A percentile compares a stretch with the other conserved stretches of the same genome.
Conservation (phyloP, 2,113 vertebrate species). For the Hystrix brachyura region DNA sequence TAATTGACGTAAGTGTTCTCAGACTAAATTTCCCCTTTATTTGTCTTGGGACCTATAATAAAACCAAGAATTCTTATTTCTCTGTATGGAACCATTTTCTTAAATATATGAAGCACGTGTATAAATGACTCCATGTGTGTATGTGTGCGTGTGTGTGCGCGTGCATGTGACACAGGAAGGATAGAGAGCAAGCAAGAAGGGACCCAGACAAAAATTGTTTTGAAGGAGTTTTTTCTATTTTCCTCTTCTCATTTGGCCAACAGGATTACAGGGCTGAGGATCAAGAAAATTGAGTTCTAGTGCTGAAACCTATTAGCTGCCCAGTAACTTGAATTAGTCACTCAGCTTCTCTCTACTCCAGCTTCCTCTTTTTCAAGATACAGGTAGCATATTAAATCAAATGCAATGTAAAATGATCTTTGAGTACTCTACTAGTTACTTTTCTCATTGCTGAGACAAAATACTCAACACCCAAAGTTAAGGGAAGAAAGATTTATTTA, state of each 20-base stretch:
- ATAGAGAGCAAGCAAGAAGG: neutral
- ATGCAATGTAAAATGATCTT: neutral
- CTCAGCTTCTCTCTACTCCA: neutral
- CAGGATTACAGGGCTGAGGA: neutral
- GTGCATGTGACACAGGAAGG: neutral
- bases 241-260: neutral
- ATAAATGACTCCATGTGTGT: neutral
- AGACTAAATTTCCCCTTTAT: conserved; percentile 24
- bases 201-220: neutral
- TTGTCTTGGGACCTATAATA: neutral
- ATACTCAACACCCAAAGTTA: too few species aligned
- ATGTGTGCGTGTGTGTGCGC: neutral
- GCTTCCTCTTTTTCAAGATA: neutral
- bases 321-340: neutral
- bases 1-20: neutral
- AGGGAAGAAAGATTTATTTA: too few species aligned
- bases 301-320: neutral
- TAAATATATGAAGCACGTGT: neutral
- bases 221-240: neutral
- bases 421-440: neutral
- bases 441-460: too few species aligned
- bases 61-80: conserved; percentile 3
- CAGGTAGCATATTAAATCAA: neutral
- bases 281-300: neutral
- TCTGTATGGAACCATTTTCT: neutral